phyloP scores from a whole-genome alignment of 2,797 vertebrate species.

The Rhyacichthys aspro region DNA sequence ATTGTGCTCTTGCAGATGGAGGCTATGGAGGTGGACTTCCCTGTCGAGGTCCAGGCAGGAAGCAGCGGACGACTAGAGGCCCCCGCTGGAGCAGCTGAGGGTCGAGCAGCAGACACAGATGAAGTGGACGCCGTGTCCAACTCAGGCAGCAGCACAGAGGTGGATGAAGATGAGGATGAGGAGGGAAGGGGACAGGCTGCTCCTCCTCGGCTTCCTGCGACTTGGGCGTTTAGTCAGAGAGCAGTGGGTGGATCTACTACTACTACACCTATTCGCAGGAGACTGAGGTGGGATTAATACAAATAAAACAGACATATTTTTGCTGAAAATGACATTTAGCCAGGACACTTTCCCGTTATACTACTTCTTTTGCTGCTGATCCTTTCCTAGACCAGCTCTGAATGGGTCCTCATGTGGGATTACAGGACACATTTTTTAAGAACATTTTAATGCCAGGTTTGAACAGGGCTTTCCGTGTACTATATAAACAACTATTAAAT shows the following conservation, averaged over 20 bases:
- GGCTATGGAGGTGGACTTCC: constrained; percentile 87
- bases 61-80: neutral
- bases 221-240: constrained; percentile 73
- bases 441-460: no score
- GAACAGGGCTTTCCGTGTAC: no score
- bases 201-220: constrained; percentile 54
- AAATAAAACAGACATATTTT: neutral
- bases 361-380: no score
- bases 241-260: constrained; percentile 21
- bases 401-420: no score
- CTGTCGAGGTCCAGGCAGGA: constrained; percentile 10
- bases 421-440: no score
- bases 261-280: constrained; percentile 39
- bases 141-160: constrained; percentile 76
- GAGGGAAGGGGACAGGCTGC: neutral
- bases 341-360: no score
- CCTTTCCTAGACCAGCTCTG: no score
- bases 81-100: neutral
- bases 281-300: constrained; percentile 55
- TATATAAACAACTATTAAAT: no score
- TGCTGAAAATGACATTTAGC: no score
- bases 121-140: constrained; percentile 55
- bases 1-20: constrained; percentile 74
- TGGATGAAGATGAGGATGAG: constrained; percentile 45
- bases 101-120: constrained; percentile 9